Evolutionary conservation across 1,140 invertebrate species (phyloP).

Genomic region (Zaprionus ornatus): DNA sequence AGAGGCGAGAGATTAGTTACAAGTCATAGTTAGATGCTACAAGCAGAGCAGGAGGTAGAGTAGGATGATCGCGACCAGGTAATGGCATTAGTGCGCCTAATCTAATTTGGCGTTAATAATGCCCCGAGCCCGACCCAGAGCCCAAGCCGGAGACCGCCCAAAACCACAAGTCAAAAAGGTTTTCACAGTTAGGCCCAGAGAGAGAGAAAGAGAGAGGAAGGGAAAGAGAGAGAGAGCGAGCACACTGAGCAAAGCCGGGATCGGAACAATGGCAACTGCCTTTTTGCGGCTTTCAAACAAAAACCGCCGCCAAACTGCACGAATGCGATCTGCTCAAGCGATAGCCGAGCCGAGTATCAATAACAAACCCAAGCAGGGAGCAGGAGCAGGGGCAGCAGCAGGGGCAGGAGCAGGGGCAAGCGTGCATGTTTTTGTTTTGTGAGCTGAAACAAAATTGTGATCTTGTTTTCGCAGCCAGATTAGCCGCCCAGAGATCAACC

Average conservation of each 20-base stretch:
- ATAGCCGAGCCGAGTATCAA: constrained; percentile 68
- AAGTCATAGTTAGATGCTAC: neutral
- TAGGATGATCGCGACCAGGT: constrained; percentile 47
- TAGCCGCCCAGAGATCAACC: constrained; percentile 66
- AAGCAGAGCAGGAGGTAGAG: constrained; percentile 3
- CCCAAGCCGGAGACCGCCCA: constrained; percentile 16
- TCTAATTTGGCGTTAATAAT: constrained; percentile 83
- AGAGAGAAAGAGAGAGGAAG: neutral
- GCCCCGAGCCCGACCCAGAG: constrained; percentile 9
- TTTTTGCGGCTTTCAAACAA: constrained; percentile 76
- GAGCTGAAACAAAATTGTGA: constrained; percentile 64
- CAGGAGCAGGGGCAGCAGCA: neutral
- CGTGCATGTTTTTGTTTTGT: neutral
- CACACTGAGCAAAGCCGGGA: constrained; percentile 14
- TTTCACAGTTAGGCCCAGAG: constrained; percentile 64
- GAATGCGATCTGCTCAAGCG: constrained; percentile 54
- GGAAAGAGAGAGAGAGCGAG: neutral
- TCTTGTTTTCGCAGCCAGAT: constrained; percentile 76
- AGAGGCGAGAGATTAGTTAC: constrained; percentile 9
- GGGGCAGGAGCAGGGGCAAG: constrained; percentile 9
- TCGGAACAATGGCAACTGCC: constrained; percentile 69
- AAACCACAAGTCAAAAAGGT: constrained; percentile 78
- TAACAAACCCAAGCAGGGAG: constrained; percentile 52
- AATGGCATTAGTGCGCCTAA: constrained; percentile 77
- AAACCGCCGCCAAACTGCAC: constrained; percentile 46